Conservation (phyloP, 2,113 vertebrate genomes). For the Recurvirostra avosetta region DNA sequence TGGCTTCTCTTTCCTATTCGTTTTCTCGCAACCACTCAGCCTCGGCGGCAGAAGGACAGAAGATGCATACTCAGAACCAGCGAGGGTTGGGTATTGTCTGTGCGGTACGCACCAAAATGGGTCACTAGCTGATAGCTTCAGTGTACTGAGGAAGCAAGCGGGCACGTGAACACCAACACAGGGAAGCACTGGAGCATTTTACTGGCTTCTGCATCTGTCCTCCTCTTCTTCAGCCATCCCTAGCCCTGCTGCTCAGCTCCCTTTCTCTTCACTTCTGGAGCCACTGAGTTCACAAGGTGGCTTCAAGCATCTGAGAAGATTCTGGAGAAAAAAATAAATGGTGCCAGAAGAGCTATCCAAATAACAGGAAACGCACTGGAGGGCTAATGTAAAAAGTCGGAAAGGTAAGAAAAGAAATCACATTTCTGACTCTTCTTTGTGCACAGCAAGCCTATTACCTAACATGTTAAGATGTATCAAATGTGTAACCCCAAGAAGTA, state of each 20-base stretch:
- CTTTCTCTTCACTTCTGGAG: not conserved
- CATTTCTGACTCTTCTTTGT: not conserved
- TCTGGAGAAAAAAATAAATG: not conserved
- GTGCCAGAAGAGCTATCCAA: not conserved
- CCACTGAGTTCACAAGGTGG: not conserved
- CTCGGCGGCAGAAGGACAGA: not conserved
- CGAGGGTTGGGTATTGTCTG: too few species aligned
- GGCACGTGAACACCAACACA: not conserved
- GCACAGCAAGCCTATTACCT: not conserved
- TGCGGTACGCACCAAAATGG: not conserved
- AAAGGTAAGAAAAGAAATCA: not conserved
- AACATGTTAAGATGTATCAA: not conserved
- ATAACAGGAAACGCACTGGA: not conserved
- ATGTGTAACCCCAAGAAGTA: not conserved
- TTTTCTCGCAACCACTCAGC: not conserved
- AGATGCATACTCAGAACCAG: not conserved
- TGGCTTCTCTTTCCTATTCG: not conserved
- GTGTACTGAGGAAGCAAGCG: not conserved
- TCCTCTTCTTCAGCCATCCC: not conserved
- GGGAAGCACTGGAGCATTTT: not conserved
- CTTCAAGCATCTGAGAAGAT: not conserved
- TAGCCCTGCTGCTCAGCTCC: not conserved
- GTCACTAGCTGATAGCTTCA: not conserved
- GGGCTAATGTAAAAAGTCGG: not conserved
- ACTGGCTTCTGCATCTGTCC: not conserved